Evolutionary conservation across 2,888 invertebrate species (phyloP), one percentile per base, ranked within the genome.

Genomic region (Xestoiulus laeticollis): DNA sequence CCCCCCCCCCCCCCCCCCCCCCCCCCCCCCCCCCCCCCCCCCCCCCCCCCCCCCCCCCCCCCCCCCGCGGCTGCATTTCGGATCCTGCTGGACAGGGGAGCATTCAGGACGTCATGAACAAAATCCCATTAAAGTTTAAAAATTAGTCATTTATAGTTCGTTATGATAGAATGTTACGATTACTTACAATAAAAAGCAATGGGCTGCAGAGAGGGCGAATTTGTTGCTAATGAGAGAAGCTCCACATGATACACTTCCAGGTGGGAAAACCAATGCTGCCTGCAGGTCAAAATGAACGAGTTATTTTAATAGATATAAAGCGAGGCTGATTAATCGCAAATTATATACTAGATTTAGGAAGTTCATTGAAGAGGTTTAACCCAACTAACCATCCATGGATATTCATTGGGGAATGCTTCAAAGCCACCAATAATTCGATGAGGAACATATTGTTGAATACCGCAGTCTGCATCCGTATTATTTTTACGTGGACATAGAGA

Each of bases 321-420:
- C 59, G 59, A 5, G 26, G 22, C 22, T 68, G 68, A 68, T 68
- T 68, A 26, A 26, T 5, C 12, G 22, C 22, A 19, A 68, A 68
- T 68, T 68, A 26, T 12, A 26, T 26, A 68, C n/a, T 8, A 59
- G 59, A 22, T 59, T 26, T 22, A 68, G 68, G 68, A 68, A 68
- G 68, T 68, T 68, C 68, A 68, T 68, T 68, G 22, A 68, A 22
- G 68, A 10, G 26, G 26, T 12, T 68, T 68, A 68, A 68, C 68
- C 68, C 22, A 26, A 85, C 33, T 85, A 48, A 85, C 87, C 87
- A 87, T 87, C 87, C 87, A 87, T 16, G 87, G 87, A 85, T 87
- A 87, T 85, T 87, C 85, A 59, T 87, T 87, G n/a, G 87, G 87
- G 26, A 33, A 87, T 26, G 87, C 30, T 83, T 87, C 87, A 44